Evolutionary conservation across 1,140 invertebrate species (phyloP).

Genomic region (Macrobrachium rosenbergii): DNA sequence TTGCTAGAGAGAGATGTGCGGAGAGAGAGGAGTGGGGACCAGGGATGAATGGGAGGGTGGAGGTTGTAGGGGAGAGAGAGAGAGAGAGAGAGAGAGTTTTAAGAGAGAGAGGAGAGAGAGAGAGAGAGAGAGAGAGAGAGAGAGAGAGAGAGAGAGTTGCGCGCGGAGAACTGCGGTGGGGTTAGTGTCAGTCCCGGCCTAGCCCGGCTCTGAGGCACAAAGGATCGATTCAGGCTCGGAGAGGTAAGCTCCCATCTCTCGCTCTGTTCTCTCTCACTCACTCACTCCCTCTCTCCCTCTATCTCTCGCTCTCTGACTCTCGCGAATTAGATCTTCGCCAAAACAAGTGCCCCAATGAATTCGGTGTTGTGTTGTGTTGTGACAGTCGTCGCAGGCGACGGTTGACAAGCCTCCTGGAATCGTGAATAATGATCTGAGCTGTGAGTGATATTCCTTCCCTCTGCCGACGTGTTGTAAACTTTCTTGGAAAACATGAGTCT

Average conservation of each 20-base stretch:
- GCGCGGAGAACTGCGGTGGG: constrained; percentile 38
- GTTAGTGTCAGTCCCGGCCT: constrained; percentile 47
- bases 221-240: neutral
- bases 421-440: neutral
- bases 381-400: no score
- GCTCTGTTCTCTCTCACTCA: constrained; percentile 25
- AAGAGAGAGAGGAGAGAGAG: constrained; percentile 17
- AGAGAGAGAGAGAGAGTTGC: no score
- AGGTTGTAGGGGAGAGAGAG: no score
- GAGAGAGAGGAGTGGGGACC: no score
- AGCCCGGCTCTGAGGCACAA: no score
- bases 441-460: neutral
- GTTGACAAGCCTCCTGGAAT: no score
- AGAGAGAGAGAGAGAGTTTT: constrained; percentile 44
- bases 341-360: neutral
- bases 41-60: neutral
- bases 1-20: no score
- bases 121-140: no score
- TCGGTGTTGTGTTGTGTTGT: constrained; percentile 41
- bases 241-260: no score
- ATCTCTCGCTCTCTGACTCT: no score
- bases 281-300: neutral
- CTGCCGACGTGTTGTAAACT: constrained; percentile 25
- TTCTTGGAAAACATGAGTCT: constrained; percentile 49
- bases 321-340: no score